Conservation (phyloP, 2,888 invertebrate species). For the Drosophila mimica region DNA sequence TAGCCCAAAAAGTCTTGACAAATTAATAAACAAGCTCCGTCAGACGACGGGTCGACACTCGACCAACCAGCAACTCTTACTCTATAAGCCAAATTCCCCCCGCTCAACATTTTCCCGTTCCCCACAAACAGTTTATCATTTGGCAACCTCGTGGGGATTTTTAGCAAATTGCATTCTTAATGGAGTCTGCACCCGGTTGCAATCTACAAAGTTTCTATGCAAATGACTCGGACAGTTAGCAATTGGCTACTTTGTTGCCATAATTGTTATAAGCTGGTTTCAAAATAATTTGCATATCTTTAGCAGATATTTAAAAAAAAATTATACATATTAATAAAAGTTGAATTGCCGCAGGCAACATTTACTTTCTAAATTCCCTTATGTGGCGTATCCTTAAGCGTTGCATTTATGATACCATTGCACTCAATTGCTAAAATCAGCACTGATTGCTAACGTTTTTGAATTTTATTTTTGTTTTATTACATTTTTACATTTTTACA, state of each 20-base stretch:
- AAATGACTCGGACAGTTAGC: slow-evolving; percentile 41
- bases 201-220: slow-evolving; percentile 46
- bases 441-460: neutral
- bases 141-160: slow-evolving; percentile 53
- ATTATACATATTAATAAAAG: neutral
- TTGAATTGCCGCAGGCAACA: neutral
- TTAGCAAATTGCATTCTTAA: slow-evolving; percentile 75
- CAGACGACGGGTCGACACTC: slow-evolving; percentile 48
- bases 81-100: neutral
- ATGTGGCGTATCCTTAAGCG: neutral
- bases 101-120: neutral
- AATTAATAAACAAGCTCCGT: slow-evolving; percentile 74
- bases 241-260: slow-evolving; percentile 16
- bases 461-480: neutral
- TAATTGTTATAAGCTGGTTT: neutral
- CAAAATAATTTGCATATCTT: neutral
- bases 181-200: slow-evolving; percentile 51
- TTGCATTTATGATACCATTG: neutral
- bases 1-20: slow-evolving; percentile 75
- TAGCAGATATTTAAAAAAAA: neutral
- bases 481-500: slow-evolving; percentile 4
- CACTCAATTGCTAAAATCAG: slow-evolving; percentile 1
- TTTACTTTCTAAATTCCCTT: neutral
- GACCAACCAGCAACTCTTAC: slow-evolving; percentile 18
- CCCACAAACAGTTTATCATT: slow-evolving; percentile 27